Base-by-base conservation (phyloP, 2,113 vertebrate species). In the Orthonyx spaldingii region DNA sequence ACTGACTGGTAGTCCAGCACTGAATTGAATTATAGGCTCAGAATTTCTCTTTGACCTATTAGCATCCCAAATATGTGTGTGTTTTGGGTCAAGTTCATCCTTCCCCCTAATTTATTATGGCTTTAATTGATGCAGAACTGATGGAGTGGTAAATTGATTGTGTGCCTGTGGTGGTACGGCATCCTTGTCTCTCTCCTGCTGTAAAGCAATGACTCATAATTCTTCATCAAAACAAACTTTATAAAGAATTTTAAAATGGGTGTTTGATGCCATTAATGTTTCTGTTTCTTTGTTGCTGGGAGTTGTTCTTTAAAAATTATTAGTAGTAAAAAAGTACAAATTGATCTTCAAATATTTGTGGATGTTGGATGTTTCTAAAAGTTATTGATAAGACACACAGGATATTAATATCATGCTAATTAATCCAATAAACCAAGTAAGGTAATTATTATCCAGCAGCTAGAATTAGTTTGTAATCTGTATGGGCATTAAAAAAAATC, bases 21-120 rank as follows among this genome's bases (percentile, higher is more conserved):
- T 68, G 64, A 90, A 88, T 53, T 91, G 55, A 95, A 84, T 98
- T 96, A 93, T 66, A 93, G 72, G 84, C 53, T 95, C 33, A 33
- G 79, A 63, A 15, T 72, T 53, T 75, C 52, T 64, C 11, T 74
- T 10, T 92, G 56, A 60, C 32, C 23, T 76, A 60, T 85, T 63
- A 93, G 3, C 16, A 84, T 39, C 65, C 28, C n/a, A 69, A 63
- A 41, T 93, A 53, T 39, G 57, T 93, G 60, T 60, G 19, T 32
- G 2, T 7, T 72, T 66, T 44, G 15, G 21, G 14, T 56, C 53
- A 20, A 19, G 10, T 37, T 27, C 17, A 7, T 4, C 9, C 17
- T 4, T 17, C 6, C 8, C 9, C 16, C 14, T 9, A 35, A 32
- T 82, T 94, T 92, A 65, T 91, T 93, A 71, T 52, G n/a, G 63